Percentiles rank a stretch among this genome's conserved stretches.
These are phyloP conservation scores for Erebia palarica DNA, from an alignment of 2,888 invertebrate species.

Conservation along the genomic window DNA sequence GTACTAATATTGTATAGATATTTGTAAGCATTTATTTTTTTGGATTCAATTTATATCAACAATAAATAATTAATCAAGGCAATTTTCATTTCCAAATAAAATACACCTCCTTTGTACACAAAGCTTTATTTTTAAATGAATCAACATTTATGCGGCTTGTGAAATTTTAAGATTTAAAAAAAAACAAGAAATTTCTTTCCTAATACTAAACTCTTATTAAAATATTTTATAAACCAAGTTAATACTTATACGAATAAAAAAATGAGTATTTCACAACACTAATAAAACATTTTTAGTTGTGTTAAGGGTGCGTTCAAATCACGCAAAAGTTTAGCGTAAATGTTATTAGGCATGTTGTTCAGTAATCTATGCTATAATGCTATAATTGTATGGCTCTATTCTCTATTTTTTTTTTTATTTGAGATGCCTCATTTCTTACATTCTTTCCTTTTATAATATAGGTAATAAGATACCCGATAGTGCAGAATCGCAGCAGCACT, in stretches of 20 bases:
- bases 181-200: neutral
- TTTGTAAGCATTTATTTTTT: constrained; percentile 43
- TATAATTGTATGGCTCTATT: too few species aligned
- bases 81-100: constrained; percentile 36
- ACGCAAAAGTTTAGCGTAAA: too few species aligned
- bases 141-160: constrained; percentile 39
- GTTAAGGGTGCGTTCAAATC: too few species aligned
- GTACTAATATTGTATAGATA: constrained; percentile 40
- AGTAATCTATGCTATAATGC: too few species aligned
- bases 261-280: constrained; percentile 11
- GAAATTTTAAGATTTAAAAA: neutral
- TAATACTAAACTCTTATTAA: neutral
- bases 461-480: too few species aligned
- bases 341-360: too few species aligned
- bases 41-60: constrained; percentile 25
- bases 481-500: too few species aligned
- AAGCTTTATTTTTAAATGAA: constrained; percentile 51
- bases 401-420: too few species aligned
- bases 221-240: neutral
- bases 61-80: constrained; percentile 13
- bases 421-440: too few species aligned
- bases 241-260: neutral
- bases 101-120: constrained; percentile 44
- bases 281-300: neutral
- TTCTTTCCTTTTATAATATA: too few species aligned